These are phyloP conservation scores for Andrena camellia DNA, from an alignment of 2,888 invertebrate genomes.

Conservation along the genomic window DNA sequence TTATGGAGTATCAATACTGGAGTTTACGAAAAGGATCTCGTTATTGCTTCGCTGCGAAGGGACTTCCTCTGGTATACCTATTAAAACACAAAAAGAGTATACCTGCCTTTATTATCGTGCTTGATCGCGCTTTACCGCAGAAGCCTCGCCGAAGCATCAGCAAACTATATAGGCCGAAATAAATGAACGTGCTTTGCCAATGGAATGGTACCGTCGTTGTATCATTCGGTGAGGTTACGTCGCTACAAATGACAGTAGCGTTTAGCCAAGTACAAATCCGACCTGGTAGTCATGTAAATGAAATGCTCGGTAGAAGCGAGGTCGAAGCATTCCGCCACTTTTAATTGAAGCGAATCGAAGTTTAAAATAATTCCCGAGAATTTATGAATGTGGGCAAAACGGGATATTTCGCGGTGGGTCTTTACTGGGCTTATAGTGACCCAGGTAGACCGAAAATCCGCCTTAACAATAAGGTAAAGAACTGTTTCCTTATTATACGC, in stretches of 20 bases:
- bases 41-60: constrained; percentile 39
- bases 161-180: not conserved
- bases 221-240: constrained; percentile 51
- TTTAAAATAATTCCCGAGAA: constrained; percentile 23
- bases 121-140: constrained; percentile 8
- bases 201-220: constrained; percentile 51
- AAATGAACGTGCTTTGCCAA: constrained; percentile 19
- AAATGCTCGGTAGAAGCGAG: constrained; percentile 41
- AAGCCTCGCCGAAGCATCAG: constrained; percentile 8
- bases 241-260: constrained; percentile 66
- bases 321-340: constrained; percentile 40
- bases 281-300: constrained; percentile 39
- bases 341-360: constrained; percentile 1
- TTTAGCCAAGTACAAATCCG: constrained; percentile 43
- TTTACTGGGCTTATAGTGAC: constrained; percentile 56
- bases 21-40: constrained; percentile 38
- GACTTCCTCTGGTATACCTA: constrained; percentile 24
- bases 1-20: constrained; percentile 44
- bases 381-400: constrained; percentile 62
- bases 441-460: constrained; percentile 63
- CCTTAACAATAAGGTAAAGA: constrained; percentile 67
- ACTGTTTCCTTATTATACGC: not conserved
- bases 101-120: constrained; percentile 34
- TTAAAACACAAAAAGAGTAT: constrained; percentile 35
- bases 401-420: constrained; percentile 56